phyloP scores from a whole-genome alignment of 2,888 invertebrate genomes.

The Baronia brevicornis region DNA sequence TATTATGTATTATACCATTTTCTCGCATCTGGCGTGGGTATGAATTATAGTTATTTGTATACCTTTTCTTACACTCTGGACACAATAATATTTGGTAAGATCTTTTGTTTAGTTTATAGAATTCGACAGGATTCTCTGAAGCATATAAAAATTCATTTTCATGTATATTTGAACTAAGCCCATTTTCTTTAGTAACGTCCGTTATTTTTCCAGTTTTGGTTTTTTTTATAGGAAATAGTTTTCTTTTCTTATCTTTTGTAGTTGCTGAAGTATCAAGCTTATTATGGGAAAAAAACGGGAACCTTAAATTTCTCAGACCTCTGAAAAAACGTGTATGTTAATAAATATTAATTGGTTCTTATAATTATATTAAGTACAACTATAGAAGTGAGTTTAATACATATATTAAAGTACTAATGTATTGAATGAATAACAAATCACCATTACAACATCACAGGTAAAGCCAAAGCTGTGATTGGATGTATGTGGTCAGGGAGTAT shows the following conservation, averaged over 20 bases:
- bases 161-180: background rate
- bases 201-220: slow-evolving; percentile 20
- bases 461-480: no score
- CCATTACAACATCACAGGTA: no score
- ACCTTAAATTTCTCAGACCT: slow-evolving; percentile 34
- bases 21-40: slow-evolving; percentile 11
- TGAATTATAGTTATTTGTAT: slow-evolving; percentile 9
- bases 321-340: slow-evolving; percentile 29
- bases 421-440: no score
- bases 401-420: no score
- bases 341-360: slow-evolving; percentile 8
- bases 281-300: slow-evolving; percentile 61
- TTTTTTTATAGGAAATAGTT: slow-evolving; percentile 28
- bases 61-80: slow-evolving; percentile 25
- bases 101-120: slow-evolving; percentile 19
- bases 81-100: slow-evolving; percentile 24
- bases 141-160: slow-evolving; percentile 7
- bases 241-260: slow-evolving; percentile 38
- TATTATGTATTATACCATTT: slow-evolving; percentile 26
- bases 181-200: slow-evolving; percentile 7
- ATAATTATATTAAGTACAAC: no score
- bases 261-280: slow-evolving; percentile 26
- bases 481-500: no score
- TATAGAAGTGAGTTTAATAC: no score
- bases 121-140: slow-evolving; percentile 1